phyloP scores from a whole-genome alignment of 1,140 invertebrate genomes.

The Eumaeus atala region DNA sequence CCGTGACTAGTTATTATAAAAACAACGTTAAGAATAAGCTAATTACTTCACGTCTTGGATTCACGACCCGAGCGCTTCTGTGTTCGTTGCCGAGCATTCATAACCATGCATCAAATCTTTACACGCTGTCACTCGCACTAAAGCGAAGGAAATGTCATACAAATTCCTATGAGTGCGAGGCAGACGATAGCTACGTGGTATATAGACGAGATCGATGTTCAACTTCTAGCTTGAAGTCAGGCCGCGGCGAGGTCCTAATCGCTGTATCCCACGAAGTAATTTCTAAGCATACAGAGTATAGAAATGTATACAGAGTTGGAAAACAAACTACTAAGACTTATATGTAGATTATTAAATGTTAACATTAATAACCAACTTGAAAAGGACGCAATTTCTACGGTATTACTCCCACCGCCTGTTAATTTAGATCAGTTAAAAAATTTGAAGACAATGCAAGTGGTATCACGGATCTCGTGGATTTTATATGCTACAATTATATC shows the following conservation, averaged over 20 bases:
- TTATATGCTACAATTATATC: background rate
- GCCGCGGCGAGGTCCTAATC: background rate
- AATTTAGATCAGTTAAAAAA: background rate
- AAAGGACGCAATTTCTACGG: background rate
- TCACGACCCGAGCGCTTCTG: background rate
- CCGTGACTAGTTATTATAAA: background rate
- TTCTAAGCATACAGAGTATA: too few relatives aligned
- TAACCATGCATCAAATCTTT: background rate
- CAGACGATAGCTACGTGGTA: background rate
- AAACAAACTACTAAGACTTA: background rate
- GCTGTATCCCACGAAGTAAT: background rate
- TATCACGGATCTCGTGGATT: background rate
- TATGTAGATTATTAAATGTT: background rate
- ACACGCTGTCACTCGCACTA: constrained; percentile 9
- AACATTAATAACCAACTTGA: background rate
- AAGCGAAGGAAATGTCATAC: constrained; percentile 17
- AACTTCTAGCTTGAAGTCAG: background rate
- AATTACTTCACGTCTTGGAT: background rate
- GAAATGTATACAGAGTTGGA: background rate
- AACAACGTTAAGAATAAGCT: background rate
- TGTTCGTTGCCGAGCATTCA: constrained; percentile 3
- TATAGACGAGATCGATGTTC: background rate
- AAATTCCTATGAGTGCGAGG: constrained; percentile 17
- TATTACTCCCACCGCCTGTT: background rate
- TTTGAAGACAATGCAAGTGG: background rate